Percentiles rank a stretch among this genome's conserved stretches.
phyloP scores from a whole-genome alignment of 2,797 vertebrate genomes.

The Pteropus rufus region DNA sequence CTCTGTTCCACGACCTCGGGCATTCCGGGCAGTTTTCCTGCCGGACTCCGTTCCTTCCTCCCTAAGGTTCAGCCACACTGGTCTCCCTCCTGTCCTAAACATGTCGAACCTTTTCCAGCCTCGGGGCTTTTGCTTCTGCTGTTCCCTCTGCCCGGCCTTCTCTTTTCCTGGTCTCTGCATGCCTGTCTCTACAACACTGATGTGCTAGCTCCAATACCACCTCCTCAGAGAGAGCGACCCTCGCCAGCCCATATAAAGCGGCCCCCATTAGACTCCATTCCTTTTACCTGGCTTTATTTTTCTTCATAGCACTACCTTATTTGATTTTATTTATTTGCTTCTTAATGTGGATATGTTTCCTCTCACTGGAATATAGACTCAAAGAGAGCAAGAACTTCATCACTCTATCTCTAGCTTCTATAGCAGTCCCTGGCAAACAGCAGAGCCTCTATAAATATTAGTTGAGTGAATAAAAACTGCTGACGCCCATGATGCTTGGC shows the following conservation, averaged over 20 bases:
- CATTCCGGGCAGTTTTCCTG: fast-evolving
- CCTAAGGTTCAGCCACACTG: not conserved
- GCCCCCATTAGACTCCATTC: not conserved
- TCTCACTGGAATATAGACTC: not conserved
- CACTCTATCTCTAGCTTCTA: not conserved
- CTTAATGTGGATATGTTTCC: not conserved
- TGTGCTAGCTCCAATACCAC: not conserved
- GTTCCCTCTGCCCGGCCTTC: not conserved
- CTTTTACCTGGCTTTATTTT: not conserved
- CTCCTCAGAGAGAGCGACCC: not conserved
- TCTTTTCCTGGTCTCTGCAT: not conserved
- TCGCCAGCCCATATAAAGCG: not conserved
- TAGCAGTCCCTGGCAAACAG: not conserved
- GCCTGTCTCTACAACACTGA: not conserved
- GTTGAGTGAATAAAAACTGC: not conserved
- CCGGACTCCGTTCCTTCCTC: not conserved
- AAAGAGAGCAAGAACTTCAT: not conserved
- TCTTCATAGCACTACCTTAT: not conserved
- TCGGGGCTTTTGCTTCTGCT: not conserved
- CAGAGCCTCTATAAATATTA: not conserved
- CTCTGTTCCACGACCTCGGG: not conserved
- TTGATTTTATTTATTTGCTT: not conserved
- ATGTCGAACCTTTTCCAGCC: not conserved
- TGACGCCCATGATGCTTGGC: not conserved
- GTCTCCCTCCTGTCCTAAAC: not conserved